These are phyloP conservation scores for Oscheius sp. DNA, from an alignment of 2,888 invertebrate species.

Conservation along the genomic window DNA sequence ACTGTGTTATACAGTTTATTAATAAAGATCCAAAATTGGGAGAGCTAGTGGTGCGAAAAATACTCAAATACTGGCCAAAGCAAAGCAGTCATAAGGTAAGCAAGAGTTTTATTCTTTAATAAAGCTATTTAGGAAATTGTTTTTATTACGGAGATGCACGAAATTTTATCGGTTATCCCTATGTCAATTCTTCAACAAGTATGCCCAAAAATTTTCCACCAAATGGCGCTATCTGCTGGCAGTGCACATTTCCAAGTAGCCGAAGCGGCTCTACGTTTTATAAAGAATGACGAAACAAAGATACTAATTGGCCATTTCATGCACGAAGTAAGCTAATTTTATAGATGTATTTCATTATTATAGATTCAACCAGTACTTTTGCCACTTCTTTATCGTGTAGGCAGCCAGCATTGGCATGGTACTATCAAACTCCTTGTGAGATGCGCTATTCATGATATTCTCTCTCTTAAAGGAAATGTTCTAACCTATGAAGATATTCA, in stretches of 20 bases:
- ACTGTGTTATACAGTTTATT: constrained; percentile 24
- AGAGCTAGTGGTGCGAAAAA: neutral
- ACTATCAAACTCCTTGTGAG: neutral
- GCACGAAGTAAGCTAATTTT: neutral
- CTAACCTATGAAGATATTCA: neutral
- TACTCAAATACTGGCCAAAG: constrained; percentile 18
- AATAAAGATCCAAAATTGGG: constrained; percentile 3
- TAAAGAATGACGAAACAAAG: neutral
- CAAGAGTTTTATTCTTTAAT: neutral
- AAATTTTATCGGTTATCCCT: neutral
- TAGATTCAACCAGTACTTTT: constrained; percentile 4
- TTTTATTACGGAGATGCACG: neutral
- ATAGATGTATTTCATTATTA: neutral
- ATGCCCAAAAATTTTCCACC: neutral
- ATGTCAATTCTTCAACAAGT: neutral
- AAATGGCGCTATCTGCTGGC: neutral
- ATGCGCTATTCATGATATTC: neutral
- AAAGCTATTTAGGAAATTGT: neutral
- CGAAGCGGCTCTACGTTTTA: constrained; percentile 6
- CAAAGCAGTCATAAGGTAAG: constrained; percentile 4
- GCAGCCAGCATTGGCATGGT: neutral
- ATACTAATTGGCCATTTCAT: neutral
- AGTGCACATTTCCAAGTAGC: constrained; percentile 11
- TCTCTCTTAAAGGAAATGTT: no score
- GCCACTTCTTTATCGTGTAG: neutral